These are phyloP conservation scores for Mizuhopecten yessoensis DNA, from an alignment of 1,140 invertebrate genomes.

Conservation along the genomic window DNA sequence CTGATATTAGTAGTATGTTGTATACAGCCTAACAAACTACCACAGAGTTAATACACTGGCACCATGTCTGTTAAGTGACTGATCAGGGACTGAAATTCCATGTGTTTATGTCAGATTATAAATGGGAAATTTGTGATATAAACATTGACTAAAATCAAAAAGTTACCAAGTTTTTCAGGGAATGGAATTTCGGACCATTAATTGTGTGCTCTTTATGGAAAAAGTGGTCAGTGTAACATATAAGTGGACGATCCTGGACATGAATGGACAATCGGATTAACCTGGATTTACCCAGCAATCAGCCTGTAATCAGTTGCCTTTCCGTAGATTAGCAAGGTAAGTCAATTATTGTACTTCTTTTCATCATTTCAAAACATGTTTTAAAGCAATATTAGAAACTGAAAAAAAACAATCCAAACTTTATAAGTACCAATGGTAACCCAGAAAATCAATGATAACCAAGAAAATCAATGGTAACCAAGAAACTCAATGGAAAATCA, in stretches of 20 bases:
- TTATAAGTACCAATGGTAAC: no score
- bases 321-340: neutral
- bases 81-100: neutral
- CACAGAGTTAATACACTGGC: slow-evolving; percentile 12
- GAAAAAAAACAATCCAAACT: neutral
- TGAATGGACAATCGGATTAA: slow-evolving; percentile 38
- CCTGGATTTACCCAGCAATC: neutral
- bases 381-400: neutral
- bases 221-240: neutral
- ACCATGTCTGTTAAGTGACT: neutral
- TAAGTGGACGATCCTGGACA: neutral
- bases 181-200: neutral
- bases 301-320: slow-evolving; percentile 25
- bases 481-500: no score
- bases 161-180: slow-evolving; percentile 6
- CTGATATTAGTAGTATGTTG: slow-evolving; percentile 12
- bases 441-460: no score
- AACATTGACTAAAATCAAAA: neutral
- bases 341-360: neutral
- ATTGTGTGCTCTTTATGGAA: neutral
- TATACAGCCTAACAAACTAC: neutral
- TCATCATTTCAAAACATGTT: no score
- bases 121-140: neutral
- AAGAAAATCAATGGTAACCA: no score
- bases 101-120: neutral